phyloP scores from a whole-genome alignment of 2,797 vertebrate species.

The Hoplostethus mediterraneus region DNA sequence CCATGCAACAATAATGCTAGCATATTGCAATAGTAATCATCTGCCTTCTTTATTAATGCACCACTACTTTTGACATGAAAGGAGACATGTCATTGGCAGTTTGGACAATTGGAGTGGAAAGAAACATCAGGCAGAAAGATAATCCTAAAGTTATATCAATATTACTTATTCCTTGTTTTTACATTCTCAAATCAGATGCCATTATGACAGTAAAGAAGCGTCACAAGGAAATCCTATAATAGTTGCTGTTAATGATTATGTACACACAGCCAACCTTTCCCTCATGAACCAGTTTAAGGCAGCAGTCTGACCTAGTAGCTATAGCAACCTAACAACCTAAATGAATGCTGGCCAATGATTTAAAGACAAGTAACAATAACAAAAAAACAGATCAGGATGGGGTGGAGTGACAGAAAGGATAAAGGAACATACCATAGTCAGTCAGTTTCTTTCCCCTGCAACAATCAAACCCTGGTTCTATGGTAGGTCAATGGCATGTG shows the following conservation, averaged over 20 bases:
- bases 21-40: neutral
- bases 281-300: conserved; percentile 26
- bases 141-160: conserved; percentile 5
- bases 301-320: neutral
- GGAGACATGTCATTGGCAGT: neutral
- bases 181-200: conserved; percentile 41
- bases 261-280: neutral
- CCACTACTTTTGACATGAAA: conserved; percentile 4
- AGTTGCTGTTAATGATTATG: neutral
- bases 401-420: conserved; percentile 7
- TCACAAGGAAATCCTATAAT: neutral
- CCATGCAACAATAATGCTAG: neutral
- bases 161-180: conserved; percentile 20
- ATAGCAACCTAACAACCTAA: neutral
- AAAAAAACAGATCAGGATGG: neutral
- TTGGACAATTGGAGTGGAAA: conserved; percentile 1
- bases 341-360: neutral
- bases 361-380: conserved; percentile 3
- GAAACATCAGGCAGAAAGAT: neutral
- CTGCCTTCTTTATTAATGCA: neutral
- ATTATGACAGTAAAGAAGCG: conserved; percentile 14
- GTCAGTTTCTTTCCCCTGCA: no score
- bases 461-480: neutral
- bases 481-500: neutral
- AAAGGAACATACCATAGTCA: neutral